A percentile compares a stretch with the other conserved stretches of the same genome.
Conservation (phyloP, 2,888 invertebrate genomes). For the Nebria brevicollis region DNA sequence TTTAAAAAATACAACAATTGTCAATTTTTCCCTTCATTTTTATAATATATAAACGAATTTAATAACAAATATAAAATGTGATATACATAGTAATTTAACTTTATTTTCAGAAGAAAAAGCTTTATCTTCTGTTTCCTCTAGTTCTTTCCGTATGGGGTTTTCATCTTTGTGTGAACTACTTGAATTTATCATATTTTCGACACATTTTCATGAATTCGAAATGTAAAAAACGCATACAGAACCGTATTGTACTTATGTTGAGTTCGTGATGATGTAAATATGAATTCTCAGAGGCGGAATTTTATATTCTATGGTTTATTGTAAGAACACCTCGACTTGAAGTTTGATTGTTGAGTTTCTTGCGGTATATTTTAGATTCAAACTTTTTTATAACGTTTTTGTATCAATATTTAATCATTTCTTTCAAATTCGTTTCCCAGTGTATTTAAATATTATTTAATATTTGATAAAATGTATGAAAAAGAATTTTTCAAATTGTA, state of each 20-base stretch:
- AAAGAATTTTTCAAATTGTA: no score
- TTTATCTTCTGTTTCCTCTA: neutral
- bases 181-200: slow-evolving; percentile 46
- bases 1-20: neutral
- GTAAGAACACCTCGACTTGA: neutral
- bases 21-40: no score
- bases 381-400: no score
- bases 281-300: slow-evolving; percentile 32
- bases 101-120: neutral
- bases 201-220: slow-evolving; percentile 45
- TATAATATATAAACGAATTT: no score
- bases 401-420: no score
- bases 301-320: slow-evolving; percentile 29
- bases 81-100: no score
- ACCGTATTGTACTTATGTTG: slow-evolving; percentile 33
- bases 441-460: no score
- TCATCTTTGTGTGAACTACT: slow-evolving; percentile 33
- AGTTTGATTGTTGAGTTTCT: neutral
- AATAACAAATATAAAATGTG: no score
- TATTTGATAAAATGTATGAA: no score
- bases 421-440: no score
- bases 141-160: neutral
- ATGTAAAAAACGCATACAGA: slow-evolving; percentile 25
- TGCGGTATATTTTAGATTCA: no score
- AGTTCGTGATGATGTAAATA: slow-evolving; percentile 43